These are phyloP conservation scores for Styela clava DNA, from an alignment of 23 tunicate genomes.

Conservation along the genomic window DNA sequence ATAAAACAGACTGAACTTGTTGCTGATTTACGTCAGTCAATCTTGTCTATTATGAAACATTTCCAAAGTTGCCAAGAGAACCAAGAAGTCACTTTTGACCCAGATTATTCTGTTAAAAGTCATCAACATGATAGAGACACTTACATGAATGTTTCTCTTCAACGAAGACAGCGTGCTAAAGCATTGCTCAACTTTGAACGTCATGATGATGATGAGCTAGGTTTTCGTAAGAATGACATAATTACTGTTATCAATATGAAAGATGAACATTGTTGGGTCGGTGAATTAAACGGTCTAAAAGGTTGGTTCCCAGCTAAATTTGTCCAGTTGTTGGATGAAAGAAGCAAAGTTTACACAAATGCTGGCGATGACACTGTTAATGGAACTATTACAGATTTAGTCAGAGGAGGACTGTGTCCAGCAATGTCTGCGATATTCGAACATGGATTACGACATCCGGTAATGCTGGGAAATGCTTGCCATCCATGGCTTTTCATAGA, in stretches of 20 bases:
- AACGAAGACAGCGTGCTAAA: constrained; percentile 62
- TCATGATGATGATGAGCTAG: constrained; percentile 81
- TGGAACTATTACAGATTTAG: constrained; percentile 54
- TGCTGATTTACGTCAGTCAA: constrained; percentile 60
- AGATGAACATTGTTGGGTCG: constrained; percentile 95
- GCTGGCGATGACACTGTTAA: constrained; percentile 87
- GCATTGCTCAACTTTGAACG: constrained; percentile 76
- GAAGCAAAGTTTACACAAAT: constrained; percentile 78
- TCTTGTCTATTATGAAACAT: constrained; percentile 48
- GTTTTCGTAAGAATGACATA: constrained; percentile 79
- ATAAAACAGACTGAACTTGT: constrained; percentile 88
- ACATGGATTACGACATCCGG: constrained; percentile 71
- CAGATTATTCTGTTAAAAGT: constrained; percentile 80
- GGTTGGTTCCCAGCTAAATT: constrained; percentile 97
- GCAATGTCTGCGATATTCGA: constrained; percentile 84
- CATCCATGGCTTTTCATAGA: constrained; percentile 93
- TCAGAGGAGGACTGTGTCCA: constrained; percentile 69
- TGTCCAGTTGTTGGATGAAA: constrained; percentile 84
- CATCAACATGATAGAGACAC: constrained; percentile 74
- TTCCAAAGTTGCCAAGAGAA: constrained; percentile 39
- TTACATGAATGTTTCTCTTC: constrained; percentile 57
- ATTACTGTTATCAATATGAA: constrained; percentile 73
- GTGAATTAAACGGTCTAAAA: constrained; percentile 69
- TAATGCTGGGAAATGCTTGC: constrained; percentile 74
- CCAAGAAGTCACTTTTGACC: constrained; percentile 29